Evolutionary conservation across 2,797 vertebrate genomes (phyloP).

Genomic region (Notolabrus celidotus): DNA sequence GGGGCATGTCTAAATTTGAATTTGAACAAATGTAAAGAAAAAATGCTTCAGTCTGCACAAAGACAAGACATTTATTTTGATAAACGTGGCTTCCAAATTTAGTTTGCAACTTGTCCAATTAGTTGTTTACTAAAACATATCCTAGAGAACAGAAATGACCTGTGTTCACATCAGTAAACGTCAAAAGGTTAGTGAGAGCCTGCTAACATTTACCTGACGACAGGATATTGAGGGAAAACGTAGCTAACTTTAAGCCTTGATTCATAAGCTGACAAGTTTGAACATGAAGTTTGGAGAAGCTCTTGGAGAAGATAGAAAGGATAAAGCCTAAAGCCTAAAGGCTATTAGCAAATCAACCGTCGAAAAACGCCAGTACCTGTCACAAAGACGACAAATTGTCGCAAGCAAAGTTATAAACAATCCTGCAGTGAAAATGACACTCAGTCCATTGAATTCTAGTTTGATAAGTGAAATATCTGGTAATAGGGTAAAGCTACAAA

Average conservation of each 20-base stretch:
- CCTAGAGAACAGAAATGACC: neutral
- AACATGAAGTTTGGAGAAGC: constrained; percentile 3
- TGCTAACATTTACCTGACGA: neutral
- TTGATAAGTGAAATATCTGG: neutral
- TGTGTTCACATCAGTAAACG: neutral
- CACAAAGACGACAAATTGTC: neutral
- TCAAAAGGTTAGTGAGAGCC: neutral
- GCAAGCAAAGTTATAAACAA: accelerated
- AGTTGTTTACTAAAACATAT: neutral
- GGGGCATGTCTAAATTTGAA: constrained; percentile 63
- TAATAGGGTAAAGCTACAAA: neutral
- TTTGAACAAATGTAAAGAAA: neutral
- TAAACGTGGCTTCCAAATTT: too few relatives aligned
- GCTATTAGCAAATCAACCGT: constrained; percentile 28
- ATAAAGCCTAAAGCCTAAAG: constrained; percentile 12
- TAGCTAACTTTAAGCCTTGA: too few relatives aligned
- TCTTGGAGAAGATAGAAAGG: neutral
- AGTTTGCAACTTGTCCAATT: too few relatives aligned
- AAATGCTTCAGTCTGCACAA: neutral
- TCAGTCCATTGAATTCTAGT: neutral
- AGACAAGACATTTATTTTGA: neutral
- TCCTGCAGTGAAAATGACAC: too few relatives aligned
- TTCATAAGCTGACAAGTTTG: neutral
- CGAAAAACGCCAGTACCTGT: neutral
- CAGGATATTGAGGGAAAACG: neutral